Evolutionary conservation across 2,888 invertebrate species (phyloP), one percentile per base, ranked within the genome.

Genomic region (Polydrusus tereticollis): DNA sequence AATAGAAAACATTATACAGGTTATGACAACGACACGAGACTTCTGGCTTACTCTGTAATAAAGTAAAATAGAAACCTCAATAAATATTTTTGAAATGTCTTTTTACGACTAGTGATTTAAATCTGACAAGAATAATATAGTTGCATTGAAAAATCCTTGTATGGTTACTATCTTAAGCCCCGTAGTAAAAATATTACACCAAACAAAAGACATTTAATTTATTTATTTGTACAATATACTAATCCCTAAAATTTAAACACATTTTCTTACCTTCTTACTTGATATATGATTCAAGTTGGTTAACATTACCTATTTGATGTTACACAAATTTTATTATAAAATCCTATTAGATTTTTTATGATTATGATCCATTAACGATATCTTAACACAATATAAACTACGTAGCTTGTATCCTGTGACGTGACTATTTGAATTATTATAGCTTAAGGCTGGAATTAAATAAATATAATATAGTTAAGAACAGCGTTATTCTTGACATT

Each of bases 181-280:
- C 8, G 29, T 18, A 55, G 52, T 55, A 55, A 55, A 55, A 55
- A 55, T 55, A 55, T 55, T 55, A 55, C 10, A 29, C 52, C 29
- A 29, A 55, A 55, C 23, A 55, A 55, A 29, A 26, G 52, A 55
- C 4, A 45, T 18, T 55, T 29, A 16, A 6, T 16, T 14, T 55
- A 55, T 55, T 55, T 29, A 55, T 55, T 55, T 47, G 12, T n/a
- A n/a, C n/a, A n/a, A n/a, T n/a, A n/a, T n/a, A n/a, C n/a, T n/a
- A n/a, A 29, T 18, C 29, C 29, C 29, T 29, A 55, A 29, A 2
- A 36, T 12, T 12, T 23, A 21, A n/a, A 47, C 47, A 21, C 23
- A 21, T 47, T 47, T 47, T 21, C 21, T 10, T n/a, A 7, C 1
- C 1, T 45, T 20, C 45, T 45, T 45, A 45, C 7, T 2, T 43